Evolutionary conservation across 2,888 invertebrate genomes (phyloP), one percentile per base, ranked within the genome.

Genomic region (Nephrocerus scutellatus): DNA sequence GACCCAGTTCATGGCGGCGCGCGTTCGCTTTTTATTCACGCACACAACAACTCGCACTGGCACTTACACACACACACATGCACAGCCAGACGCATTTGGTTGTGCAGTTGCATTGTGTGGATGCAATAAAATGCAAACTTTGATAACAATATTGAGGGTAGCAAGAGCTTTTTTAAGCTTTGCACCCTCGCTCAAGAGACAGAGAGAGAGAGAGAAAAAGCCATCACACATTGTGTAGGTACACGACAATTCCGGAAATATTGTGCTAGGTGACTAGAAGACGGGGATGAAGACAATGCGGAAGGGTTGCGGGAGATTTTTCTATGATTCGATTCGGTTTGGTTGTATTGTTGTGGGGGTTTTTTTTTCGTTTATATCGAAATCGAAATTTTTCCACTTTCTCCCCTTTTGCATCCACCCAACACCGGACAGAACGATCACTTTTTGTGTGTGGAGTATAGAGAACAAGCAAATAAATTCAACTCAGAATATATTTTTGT

Each of bases 1-100:
- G 62, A 60, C 60, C 61, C 61, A 62, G 53, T 55, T 62, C 48
- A 41, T 37, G 46, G 48, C 47, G 50, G 36, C 52, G 49, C 46
- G 39, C 39, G 26, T 40, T 44, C 44, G 33, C 41, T 43, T 41
- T 43, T 21, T 41, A 36, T 36, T 36, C 43, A 39, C 40, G 22
- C 43, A 37, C 30, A 35, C 23, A 34, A 32, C 33, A n/a, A 16
- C 32, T 26, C 37, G 42, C 21, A 19, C 21, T 32, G 38, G 36
- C 38, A 34, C 20, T 33, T 30, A 44, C 43, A 34, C 44, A 42
- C 36, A 35, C 31, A 39, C 14, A 38, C 36, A 38, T 19, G 41
- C 29, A 33, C 38, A 46, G 10, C 29, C 24, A 39, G 30, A 32
- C 36, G 28, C 33, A 22, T 30, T 24, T 42, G 38, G 33, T 26